phyloP scores from a whole-genome alignment of 2,113 vertebrate species.

The Naja naja region DNA sequence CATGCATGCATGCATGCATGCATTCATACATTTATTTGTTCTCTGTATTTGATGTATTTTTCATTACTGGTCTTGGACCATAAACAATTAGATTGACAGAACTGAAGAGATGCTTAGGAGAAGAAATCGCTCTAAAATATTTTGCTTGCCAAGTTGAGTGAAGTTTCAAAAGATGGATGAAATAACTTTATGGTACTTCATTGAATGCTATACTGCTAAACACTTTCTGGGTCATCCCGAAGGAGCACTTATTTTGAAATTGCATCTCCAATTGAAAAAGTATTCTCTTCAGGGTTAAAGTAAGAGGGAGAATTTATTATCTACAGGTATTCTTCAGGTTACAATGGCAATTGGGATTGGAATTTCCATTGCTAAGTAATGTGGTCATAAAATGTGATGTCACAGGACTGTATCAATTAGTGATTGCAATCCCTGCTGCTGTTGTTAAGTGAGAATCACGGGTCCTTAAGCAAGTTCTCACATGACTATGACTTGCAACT shows the following conservation, averaged over 20 bases:
- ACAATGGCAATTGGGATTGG: neutral
- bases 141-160: no score
- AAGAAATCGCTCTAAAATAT: no score
- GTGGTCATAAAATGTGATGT: neutral
- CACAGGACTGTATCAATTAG: neutral
- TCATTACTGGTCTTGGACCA: no score
- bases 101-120: no score
- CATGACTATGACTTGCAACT: neutral
- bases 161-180: neutral
- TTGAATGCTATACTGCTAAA: slow-evolving; percentile 40
- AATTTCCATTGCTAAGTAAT: neutral
- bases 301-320: slow-evolving; percentile 29
- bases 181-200: slow-evolving; percentile 17
- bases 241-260: slow-evolving; percentile 26
- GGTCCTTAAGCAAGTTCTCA: neutral
- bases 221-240: slow-evolving; percentile 18
- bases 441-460: neutral
- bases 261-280: neutral
- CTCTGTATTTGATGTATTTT: no score
- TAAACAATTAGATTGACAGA: no score
- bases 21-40: no score
- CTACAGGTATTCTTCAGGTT: neutral
- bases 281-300: slow-evolving; percentile 17
- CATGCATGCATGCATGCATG: no score
- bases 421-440: neutral